Evolutionary conservation across 2,888 invertebrate species (phyloP).

Genomic region (Plebejus argus): DNA sequence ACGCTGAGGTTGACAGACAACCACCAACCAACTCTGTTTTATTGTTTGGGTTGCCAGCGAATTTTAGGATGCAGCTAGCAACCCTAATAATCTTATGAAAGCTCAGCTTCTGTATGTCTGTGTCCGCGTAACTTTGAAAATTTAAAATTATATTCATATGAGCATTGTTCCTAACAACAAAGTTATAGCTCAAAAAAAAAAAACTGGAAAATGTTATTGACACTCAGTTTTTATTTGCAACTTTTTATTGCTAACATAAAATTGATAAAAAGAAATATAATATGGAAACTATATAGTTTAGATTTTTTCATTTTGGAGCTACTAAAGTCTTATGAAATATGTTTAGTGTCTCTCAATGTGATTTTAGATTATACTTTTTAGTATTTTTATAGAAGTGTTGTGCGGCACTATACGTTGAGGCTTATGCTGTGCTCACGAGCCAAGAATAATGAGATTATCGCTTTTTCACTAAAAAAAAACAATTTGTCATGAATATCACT

Average conservation of each 20-base stretch:
- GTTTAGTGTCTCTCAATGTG: background rate
- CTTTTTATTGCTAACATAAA: background rate
- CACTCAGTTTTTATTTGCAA: background rate
- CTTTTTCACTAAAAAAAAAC: background rate
- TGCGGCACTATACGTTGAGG: slow-evolving; percentile 18
- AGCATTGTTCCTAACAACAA: background rate
- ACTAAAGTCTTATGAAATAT: background rate
- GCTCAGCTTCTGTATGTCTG: background rate
- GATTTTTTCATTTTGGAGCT: background rate
- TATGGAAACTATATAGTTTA: background rate
- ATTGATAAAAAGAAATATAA: background rate
- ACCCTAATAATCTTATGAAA: background rate
- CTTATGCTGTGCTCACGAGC: background rate
- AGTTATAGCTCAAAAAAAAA: background rate
- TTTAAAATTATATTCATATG: too few species aligned
- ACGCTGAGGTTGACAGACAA: background rate
- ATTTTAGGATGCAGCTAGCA: background rate
- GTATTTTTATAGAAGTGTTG: slow-evolving; percentile 18
- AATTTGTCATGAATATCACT: background rate
- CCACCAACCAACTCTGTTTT: background rate
- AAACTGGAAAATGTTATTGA: too few species aligned
- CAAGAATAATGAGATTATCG: background rate
- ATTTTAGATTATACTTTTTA: background rate
- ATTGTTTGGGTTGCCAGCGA: background rate
- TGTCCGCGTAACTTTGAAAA: background rate